phyloP scores from a whole-genome alignment of 2,888 invertebrate species.

The Escarpia spicata region DNA sequence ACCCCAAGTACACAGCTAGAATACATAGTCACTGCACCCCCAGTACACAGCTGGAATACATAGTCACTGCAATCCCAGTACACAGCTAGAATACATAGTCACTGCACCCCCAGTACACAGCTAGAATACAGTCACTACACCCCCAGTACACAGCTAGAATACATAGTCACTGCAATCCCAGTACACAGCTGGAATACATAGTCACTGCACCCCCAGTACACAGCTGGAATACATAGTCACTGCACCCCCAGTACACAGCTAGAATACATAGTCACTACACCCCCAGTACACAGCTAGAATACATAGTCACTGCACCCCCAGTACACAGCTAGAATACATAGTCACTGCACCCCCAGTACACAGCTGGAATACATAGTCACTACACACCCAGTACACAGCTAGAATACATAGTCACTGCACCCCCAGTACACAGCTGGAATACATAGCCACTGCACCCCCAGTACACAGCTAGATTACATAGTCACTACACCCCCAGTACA shows the following conservation, averaged over 20 bases:
- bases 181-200: background rate
- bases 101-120: background rate
- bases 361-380: background rate
- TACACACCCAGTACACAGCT: slow-evolving; percentile 2
- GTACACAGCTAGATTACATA: background rate
- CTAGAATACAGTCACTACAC: background rate
- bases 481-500: background rate
- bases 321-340: background rate
- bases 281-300: background rate
- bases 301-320: background rate
- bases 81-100: background rate
- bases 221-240: background rate
- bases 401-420: background rate
- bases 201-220: background rate
- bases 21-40: background rate
- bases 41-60: background rate
- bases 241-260: background rate
- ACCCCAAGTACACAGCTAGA: background rate
- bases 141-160: background rate
- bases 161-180: background rate
- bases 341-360: background rate
- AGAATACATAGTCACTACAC: background rate
- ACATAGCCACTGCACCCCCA: background rate
- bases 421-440: background rate
- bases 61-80: background rate